Percentiles rank a stretch among this genome's conserved stretches.
These are phyloP conservation scores for Arizona elegans DNA, from an alignment of 2,113 vertebrate species.

Conservation along the genomic window DNA sequence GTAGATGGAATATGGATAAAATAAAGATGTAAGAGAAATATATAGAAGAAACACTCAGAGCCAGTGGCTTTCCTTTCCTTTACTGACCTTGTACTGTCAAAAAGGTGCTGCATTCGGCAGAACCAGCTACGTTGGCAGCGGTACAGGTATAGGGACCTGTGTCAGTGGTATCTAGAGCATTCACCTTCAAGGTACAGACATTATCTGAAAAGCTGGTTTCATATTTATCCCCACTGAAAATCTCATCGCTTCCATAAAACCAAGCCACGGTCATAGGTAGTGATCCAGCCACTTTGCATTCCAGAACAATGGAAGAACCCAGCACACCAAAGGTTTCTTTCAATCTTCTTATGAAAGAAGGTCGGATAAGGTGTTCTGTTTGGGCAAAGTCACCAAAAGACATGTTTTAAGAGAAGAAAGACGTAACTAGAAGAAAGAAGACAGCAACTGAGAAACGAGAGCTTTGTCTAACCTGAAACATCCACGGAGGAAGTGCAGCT, in stretches of 20 bases:
- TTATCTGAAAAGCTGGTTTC: constrained; percentile 87
- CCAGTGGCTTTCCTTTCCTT: not conserved
- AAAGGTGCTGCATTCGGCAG: constrained; percentile 81
- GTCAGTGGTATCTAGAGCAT: constrained; percentile 79
- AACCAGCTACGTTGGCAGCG: constrained; percentile 87
- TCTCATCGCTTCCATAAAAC: constrained; percentile 86
- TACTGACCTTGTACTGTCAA: constrained; percentile 93
- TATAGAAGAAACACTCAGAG: constrained; percentile 24
- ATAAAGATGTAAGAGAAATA: not conserved
- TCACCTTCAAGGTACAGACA: constrained; percentile 83
- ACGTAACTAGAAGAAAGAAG: rapidly evolving
- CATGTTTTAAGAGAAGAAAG: constrained; percentile 21
- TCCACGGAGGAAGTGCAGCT: constrained; percentile 88
- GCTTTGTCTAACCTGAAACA: constrained; percentile 82
- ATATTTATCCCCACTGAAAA: constrained; percentile 84
- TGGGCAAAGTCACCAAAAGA: constrained; percentile 50
- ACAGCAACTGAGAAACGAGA: constrained; percentile 19
- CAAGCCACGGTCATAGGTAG: constrained; percentile 87
- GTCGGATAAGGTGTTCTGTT: constrained; percentile 89
- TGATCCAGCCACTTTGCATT: constrained; percentile 92
- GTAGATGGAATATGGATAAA: constrained; percentile 25
- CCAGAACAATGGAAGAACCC: constrained; percentile 78
- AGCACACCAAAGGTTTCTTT: constrained; percentile 81
- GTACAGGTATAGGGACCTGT: constrained; percentile 86
- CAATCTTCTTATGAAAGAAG: constrained; percentile 87